Conservation (phyloP, 2,797 vertebrate genomes). For the Alosa sapidissima region DNA sequence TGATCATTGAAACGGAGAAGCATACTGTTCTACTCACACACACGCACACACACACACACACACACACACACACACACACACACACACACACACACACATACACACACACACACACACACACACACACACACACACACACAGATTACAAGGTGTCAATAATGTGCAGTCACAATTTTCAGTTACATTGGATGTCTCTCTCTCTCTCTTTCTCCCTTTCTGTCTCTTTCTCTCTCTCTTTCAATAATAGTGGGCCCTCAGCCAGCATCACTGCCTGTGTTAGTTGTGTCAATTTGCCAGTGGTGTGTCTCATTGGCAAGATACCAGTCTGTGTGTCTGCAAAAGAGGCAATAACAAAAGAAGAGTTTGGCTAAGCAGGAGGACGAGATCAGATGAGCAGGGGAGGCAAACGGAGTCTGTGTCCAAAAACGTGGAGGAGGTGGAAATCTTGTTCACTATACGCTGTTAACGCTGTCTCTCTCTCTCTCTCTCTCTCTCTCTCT, state of each 20-base stretch:
- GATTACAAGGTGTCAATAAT: background rate
- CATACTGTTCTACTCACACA: background rate
- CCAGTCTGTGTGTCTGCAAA: background rate
- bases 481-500: background rate
- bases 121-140: background rate
- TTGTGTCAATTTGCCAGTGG: background rate
- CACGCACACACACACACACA: background rate
- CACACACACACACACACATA: background rate
- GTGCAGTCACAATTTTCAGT: background rate
- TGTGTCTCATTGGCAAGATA: background rate
- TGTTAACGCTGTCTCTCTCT: background rate
- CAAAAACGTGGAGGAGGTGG: background rate
- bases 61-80: background rate
- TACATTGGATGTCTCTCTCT: background rate
- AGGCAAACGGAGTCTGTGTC: background rate
- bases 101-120: background rate
- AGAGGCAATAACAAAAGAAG: background rate
- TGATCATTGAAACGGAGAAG: background rate
- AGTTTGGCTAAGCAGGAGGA: background rate
- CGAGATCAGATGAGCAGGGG: background rate
- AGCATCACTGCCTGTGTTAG: background rate
- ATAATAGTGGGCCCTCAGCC: background rate
- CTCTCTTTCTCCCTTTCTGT: background rate
- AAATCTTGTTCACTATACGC: background rate
- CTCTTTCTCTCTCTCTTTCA: background rate